These are phyloP conservation scores for Mus minutoides DNA, from an alignment of 2,797 vertebrate species.

Conservation along the genomic window DNA sequence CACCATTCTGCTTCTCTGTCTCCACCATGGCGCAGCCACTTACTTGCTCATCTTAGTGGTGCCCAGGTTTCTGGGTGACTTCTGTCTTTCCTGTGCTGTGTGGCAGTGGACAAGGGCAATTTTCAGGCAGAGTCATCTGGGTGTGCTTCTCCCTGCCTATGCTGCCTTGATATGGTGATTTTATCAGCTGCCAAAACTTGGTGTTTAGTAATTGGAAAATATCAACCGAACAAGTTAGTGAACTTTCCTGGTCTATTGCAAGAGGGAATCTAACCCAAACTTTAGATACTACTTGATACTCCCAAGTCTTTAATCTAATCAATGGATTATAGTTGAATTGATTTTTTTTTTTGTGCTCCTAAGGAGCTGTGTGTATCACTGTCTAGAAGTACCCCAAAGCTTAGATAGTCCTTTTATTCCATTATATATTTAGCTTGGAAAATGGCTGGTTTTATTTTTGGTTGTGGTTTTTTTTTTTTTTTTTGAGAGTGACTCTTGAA, in stretches of 20 bases:
- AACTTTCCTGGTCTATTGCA: not conserved
- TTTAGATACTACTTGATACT: not conserved
- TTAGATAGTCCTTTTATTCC: not conserved
- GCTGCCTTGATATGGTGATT: not conserved
- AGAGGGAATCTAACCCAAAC: constrained; percentile 24
- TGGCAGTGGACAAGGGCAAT: not conserved
- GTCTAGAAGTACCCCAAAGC: not conserved
- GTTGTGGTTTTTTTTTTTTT: not conserved
- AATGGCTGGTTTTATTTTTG: not conserved
- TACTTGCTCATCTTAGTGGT: not conserved
- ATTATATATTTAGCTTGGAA: not conserved
- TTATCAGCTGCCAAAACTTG: not conserved
- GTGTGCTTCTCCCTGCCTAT: not conserved
- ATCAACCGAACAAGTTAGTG: not conserved
- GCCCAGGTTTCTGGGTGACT: not conserved
- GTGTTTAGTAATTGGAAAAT: constrained; percentile 37
- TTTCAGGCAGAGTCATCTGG: not conserved
- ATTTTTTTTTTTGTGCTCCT: not conserved
- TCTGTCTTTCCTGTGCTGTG: not conserved
- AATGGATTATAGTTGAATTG: not conserved
- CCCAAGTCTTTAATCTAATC: not conserved
- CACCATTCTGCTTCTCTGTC: not conserved
- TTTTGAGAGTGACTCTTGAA: not conserved
- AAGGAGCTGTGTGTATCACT: constrained; percentile 5
- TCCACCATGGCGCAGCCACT: not conserved